Conservation (phyloP, 2,113 vertebrate species). For the Caranx ignobilis region DNA sequence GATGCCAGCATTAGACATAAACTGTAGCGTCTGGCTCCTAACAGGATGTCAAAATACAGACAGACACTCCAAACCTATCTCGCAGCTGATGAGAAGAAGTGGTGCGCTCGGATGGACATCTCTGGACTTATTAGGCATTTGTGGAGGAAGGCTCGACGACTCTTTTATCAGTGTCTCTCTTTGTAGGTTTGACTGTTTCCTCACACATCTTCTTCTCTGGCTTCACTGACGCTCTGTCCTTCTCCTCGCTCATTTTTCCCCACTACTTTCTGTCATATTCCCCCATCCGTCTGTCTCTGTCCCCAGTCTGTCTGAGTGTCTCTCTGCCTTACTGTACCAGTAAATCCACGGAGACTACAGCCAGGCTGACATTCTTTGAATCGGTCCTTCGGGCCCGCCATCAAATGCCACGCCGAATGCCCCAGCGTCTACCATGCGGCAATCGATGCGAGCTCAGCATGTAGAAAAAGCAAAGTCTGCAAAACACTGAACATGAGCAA, state of each 20-base stretch:
- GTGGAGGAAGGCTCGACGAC: background rate
- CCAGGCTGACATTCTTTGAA: conserved; percentile 42
- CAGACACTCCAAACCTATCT: conserved; percentile 38
- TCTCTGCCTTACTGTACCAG: conserved; percentile 8
- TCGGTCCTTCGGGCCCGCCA: conserved; percentile 42
- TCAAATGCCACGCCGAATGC: conserved; percentile 47
- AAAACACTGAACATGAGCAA: conserved; percentile 46
- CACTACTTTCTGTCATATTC: background rate
- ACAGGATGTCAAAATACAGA: conserved; percentile 69
- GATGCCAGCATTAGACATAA: conserved; percentile 63
- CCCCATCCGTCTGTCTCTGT: conserved; percentile 7
- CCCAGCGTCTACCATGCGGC: conserved; percentile 26
- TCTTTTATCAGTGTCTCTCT: conserved; percentile 10
- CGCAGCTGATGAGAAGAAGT: conserved; percentile 38
- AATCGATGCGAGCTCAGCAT: conserved; percentile 59
- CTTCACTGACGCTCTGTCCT: background rate
- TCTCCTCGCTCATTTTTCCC: background rate
- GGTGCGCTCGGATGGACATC: background rate
- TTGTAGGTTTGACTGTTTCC: conserved; percentile 1
- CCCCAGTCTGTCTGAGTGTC: background rate
- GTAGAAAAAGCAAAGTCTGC: conserved; percentile 33
- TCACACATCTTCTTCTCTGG: background rate
- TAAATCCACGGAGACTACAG: conserved; percentile 42
- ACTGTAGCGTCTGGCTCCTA: conserved; percentile 63
- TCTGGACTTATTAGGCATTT: conserved; percentile 49